phyloP scores from a whole-genome alignment of 2,113 vertebrate species.

The Pongo pygmaeus region DNA sequence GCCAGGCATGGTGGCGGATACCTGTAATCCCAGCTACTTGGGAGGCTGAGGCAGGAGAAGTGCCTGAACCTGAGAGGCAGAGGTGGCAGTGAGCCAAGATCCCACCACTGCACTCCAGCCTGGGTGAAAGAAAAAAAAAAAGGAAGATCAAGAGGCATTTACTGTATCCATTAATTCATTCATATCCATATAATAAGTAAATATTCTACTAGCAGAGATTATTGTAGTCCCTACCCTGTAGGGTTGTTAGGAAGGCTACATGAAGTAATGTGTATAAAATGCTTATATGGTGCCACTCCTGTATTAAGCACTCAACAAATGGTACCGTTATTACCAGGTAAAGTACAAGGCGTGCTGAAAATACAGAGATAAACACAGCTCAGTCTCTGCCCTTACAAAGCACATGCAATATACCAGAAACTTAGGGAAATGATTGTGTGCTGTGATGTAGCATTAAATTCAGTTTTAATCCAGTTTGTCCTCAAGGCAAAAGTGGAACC shows the following conservation, averaged over 20 bases:
- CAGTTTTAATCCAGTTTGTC: not conserved
- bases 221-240: not conserved
- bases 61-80: not conserved
- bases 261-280: not conserved
- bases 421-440: not conserved
- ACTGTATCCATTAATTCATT: not conserved
- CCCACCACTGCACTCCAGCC: not conserved
- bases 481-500: not conserved
- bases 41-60: not conserved
- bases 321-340: not conserved
- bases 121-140: not conserved
- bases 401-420: not conserved
- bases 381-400: not conserved
- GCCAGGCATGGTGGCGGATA: fast-evolving
- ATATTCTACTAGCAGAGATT: not conserved
- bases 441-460: not conserved
- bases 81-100: not conserved
- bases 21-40: not conserved
- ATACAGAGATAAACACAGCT: not conserved
- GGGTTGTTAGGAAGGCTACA: not conserved
- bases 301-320: not conserved
- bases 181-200: not conserved
- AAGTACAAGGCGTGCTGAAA: not conserved
- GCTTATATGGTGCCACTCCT: not conserved
- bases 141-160: not conserved